These are phyloP conservation scores for Hystrix cristata DNA, from an alignment of 2,113 vertebrate species.

Conservation along the genomic window DNA sequence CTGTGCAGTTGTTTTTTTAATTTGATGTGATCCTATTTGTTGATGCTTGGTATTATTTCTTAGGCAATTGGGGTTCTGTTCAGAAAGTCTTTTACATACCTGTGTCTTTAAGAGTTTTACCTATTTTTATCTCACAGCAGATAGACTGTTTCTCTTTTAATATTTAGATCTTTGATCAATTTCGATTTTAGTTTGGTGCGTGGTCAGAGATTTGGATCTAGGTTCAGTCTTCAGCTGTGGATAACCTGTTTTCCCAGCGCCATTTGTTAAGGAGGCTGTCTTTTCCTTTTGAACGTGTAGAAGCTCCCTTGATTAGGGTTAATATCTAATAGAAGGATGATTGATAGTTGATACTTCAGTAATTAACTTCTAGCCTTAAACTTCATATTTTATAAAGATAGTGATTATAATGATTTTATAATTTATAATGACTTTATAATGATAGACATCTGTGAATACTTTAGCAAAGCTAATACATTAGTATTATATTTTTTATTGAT, in stretches of 20 bases:
- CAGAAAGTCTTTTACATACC: background rate
- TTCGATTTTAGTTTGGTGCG: background rate
- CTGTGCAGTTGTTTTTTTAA: background rate
- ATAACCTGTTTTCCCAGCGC: background rate
- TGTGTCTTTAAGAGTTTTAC: background rate
- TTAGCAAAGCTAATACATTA: background rate
- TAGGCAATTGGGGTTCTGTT: background rate
- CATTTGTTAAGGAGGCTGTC: background rate
- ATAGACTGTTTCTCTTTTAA: background rate
- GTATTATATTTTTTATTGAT: background rate
- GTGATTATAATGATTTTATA: background rate
- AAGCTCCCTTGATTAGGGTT: constrained; percentile 15
- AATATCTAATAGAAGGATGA: background rate
- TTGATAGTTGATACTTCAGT: background rate
- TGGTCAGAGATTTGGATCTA: background rate
- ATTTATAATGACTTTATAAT: background rate
- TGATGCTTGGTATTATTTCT: background rate
- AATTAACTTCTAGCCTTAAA: constrained; percentile 22
- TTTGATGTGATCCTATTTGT: background rate
- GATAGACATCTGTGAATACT: constrained; percentile 13
- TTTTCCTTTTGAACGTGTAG: constrained; percentile 63
- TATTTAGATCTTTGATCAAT: background rate
- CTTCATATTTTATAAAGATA: background rate
- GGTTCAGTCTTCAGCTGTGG: background rate
- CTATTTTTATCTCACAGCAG: background rate